These are phyloP conservation scores for Drosophila funebris DNA, from an alignment of 1,140 invertebrate genomes.

Conservation along the genomic window DNA sequence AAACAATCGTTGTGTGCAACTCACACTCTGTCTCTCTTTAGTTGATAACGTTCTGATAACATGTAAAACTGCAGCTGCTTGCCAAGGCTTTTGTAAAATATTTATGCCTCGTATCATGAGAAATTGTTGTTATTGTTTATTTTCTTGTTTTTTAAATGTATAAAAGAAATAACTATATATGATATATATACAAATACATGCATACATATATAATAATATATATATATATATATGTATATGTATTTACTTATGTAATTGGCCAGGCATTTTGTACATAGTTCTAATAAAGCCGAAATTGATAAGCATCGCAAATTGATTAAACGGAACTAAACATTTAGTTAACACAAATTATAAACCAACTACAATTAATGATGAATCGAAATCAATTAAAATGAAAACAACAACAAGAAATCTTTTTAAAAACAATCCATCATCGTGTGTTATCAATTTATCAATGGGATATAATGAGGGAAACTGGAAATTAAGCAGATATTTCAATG, in stretches of 20 bases:
- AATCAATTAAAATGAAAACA: constrained; percentile 73
- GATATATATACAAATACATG: constrained; percentile 15
- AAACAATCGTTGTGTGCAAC: too few species aligned
- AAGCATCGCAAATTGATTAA: constrained; percentile 52
- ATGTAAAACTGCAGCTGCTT: constrained; percentile 52
- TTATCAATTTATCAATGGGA: constrained; percentile 9
- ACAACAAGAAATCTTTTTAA: constrained; percentile 63
- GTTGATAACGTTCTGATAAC: constrained; percentile 27
- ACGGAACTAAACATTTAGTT: constrained; percentile 74
- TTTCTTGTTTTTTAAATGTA: constrained; percentile 83
- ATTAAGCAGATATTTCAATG: too few species aligned
- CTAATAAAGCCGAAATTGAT: constrained; percentile 66
- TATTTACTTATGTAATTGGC: constrained; percentile 36
- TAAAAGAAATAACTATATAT: constrained; percentile 63
- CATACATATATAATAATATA: constrained; percentile 20
- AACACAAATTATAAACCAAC: constrained; percentile 79
- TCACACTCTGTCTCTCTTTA: constrained; percentile 30
- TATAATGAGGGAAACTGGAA: background rate
- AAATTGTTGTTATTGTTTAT: constrained; percentile 79
- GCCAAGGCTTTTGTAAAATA: constrained; percentile 78
- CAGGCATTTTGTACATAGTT: constrained; percentile 76
- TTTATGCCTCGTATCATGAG: constrained; percentile 54
- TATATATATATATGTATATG: constrained; percentile 25
- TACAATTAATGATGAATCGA: constrained; percentile 78
- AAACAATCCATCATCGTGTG: constrained; percentile 41